phyloP scores from a whole-genome alignment of 2,888 invertebrate genomes.

The Cyclophora punctaria region DNA sequence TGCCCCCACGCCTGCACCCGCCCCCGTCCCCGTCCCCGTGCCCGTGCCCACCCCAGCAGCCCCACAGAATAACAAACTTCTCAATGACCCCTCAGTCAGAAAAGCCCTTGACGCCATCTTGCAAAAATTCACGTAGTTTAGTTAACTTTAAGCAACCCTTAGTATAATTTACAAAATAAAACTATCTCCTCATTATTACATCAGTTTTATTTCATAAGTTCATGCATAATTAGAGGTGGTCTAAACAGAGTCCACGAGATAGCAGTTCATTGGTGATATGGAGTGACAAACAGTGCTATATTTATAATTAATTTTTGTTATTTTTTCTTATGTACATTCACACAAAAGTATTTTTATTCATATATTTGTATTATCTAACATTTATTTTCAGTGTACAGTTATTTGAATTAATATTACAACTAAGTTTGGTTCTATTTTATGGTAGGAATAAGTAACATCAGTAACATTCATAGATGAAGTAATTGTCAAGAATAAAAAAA shows the following conservation, averaged over 20 bases:
- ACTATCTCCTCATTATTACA: slow-evolving; percentile 25
- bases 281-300: slow-evolving; percentile 56
- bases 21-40: slow-evolving; percentile 23
- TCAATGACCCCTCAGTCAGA: slow-evolving; percentile 85
- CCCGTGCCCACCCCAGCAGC: slow-evolving; percentile 39
- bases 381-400: slow-evolving; percentile 33
- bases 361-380: slow-evolving; percentile 29
- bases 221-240: slow-evolving; percentile 56
- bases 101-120: slow-evolving; percentile 84
- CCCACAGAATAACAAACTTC: slow-evolving; percentile 67
- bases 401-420: slow-evolving; percentile 17
- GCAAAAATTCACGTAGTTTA: slow-evolving; percentile 51
- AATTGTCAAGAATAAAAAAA: slow-evolving; percentile 29
- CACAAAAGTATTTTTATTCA: slow-evolving; percentile 35
- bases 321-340: slow-evolving; percentile 45
- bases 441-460: slow-evolving; percentile 11
- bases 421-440: slow-evolving; percentile 10
- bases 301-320: slow-evolving; percentile 37
- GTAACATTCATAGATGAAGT: slow-evolving; percentile 35
- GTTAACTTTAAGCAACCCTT: background rate
- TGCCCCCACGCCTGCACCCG: slow-evolving; percentile 20
- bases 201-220: slow-evolving; percentile 66
- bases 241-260: slow-evolving; percentile 49
- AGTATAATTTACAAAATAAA: slow-evolving; percentile 4
- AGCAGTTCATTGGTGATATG: slow-evolving; percentile 55